Conservation (phyloP, 2,888 invertebrate species). For the Uloborus plumipes region DNA sequence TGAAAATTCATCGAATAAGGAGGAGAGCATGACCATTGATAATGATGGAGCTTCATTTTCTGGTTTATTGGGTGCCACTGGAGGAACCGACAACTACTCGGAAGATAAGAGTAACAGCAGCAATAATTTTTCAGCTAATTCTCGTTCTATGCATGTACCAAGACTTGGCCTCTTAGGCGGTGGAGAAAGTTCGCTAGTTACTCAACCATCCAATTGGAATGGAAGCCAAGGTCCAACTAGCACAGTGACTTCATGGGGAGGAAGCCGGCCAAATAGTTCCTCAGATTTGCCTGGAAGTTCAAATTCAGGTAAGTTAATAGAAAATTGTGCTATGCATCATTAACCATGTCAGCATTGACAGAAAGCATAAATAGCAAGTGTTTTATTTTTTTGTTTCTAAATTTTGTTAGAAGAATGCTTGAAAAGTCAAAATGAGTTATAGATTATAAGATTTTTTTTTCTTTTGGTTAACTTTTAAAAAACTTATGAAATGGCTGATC, state of each 20-base stretch:
- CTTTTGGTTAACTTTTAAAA: too few relatives aligned
- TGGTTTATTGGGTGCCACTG: constrained; percentile 62
- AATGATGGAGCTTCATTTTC: constrained; percentile 30
- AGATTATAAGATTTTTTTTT: too few relatives aligned
- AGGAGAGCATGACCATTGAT: constrained; percentile 29
- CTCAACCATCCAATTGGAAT: constrained; percentile 80
- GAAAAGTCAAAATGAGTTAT: too few relatives aligned
- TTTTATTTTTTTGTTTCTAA: too few relatives aligned
- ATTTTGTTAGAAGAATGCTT: too few relatives aligned
- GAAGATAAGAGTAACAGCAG: constrained; percentile 12
- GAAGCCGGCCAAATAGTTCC: constrained; percentile 2
- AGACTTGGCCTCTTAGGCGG: constrained; percentile 81
- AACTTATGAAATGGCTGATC: too few relatives aligned
- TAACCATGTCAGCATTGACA: too few relatives aligned
- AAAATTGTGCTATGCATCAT: too few relatives aligned
- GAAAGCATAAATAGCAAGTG: too few relatives aligned
- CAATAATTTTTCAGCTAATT: constrained; percentile 5
- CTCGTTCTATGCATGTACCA: constrained; percentile 71
- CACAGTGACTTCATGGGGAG: constrained; percentile 27
- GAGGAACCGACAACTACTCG: constrained; percentile 30
- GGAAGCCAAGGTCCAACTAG: constrained; percentile 77
- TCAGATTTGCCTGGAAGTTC: constrained; percentile 35
- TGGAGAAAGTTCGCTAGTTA: constrained; percentile 85
- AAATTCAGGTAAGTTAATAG: constrained; percentile 29
- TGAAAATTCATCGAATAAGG: constrained; percentile 15